A percentile compares a stretch with the other conserved stretches of the same genome.
phyloP scores from a whole-genome alignment of 2,113 vertebrate genomes.

The Microcebus tavaratra region DNA sequence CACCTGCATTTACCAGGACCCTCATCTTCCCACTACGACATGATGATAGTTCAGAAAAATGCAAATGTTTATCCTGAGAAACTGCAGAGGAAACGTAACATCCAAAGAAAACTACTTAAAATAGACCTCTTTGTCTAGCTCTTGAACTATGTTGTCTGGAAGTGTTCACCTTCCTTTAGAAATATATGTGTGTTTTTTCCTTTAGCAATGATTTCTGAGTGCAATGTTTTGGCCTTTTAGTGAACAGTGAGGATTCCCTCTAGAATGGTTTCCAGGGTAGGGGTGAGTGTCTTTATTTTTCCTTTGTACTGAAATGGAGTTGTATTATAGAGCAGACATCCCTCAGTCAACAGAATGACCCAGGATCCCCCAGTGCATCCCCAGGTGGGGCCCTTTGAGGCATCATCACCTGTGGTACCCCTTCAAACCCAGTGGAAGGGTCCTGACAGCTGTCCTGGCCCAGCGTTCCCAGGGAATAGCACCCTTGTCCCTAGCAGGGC shows the following conservation, averaged over 20 bases:
- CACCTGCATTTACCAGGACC: background rate
- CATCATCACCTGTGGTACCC: background rate
- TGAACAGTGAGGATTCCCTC: background rate
- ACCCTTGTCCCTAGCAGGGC: background rate
- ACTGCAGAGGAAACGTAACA: background rate
- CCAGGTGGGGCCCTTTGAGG: background rate
- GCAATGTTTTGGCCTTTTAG: background rate
- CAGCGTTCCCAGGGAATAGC: background rate
- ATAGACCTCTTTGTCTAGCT: background rate
- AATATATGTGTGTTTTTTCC: background rate
- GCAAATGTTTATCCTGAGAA: background rate
- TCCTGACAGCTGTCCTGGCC: background rate
- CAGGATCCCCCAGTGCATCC: background rate
- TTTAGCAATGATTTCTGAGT: background rate
- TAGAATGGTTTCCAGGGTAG: background rate
- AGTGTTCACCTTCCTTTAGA: background rate
- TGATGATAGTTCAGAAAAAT: background rate
- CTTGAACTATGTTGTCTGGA: background rate
- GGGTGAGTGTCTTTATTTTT: background rate
- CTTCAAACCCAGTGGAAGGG: background rate
- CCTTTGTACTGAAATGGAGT: background rate
- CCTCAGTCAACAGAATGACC: background rate
- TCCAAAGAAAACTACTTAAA: background rate
- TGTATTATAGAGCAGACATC: background rate
- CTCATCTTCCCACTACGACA: background rate